These are phyloP conservation scores for Molossus alvarezi DNA, from an alignment of 2,797 vertebrate genomes.

Conservation along the genomic window DNA sequence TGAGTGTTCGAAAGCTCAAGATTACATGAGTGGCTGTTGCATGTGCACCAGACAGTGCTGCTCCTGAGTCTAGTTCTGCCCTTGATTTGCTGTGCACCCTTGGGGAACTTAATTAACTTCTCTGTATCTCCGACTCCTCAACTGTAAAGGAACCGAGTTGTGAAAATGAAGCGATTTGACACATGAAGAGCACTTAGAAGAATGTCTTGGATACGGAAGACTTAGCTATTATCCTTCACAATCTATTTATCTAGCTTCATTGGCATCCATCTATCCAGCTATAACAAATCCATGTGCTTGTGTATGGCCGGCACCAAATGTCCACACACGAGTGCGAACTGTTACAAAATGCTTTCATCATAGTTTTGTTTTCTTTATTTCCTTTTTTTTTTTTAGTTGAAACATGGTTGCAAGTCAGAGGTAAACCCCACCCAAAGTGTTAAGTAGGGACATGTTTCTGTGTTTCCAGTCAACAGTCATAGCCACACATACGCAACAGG, in stretches of 20 bases:
- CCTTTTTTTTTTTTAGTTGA: neutral
- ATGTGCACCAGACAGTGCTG: accelerated
- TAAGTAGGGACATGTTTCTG: neutral
- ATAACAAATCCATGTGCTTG: neutral
- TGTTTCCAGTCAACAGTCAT: neutral
- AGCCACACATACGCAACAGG: neutral
- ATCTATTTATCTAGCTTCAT: neutral
- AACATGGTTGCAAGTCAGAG: neutral
- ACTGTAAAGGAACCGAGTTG: neutral
- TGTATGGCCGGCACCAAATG: neutral
- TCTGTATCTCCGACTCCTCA: neutral
- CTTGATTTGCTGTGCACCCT: neutral
- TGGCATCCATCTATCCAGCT: neutral
- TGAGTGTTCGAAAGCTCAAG: neutral
- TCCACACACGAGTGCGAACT: neutral
- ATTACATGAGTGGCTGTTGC: neutral
- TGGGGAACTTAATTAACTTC: neutral
- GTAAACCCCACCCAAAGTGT: neutral
- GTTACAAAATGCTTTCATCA: neutral
- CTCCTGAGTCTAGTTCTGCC: neutral
- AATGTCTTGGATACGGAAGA: neutral
- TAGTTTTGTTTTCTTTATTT: neutral
- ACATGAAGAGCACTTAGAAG: neutral
- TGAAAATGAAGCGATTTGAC: neutral
- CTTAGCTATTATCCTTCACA: neutral